phyloP scores from a whole-genome alignment of 2,113 vertebrate genomes.

The Anhinga anhinga region DNA sequence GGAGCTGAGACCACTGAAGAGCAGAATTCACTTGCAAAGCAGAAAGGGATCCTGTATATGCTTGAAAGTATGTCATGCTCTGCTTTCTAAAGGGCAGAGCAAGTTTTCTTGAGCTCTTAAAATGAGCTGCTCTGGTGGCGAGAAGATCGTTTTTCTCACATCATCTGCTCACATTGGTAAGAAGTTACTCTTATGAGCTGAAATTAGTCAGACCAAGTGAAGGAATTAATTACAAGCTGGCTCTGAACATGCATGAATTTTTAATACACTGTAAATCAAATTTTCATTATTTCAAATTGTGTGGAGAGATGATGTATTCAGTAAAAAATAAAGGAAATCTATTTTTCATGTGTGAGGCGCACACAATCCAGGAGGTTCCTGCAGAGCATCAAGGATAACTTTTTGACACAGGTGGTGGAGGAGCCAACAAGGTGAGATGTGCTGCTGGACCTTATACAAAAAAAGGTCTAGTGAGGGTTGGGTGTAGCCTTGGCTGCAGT shows the following conservation, averaged over 20 bases:
- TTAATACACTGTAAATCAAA: neutral
- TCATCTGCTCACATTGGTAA: neutral
- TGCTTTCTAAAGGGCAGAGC: neutral
- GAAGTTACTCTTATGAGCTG: neutral
- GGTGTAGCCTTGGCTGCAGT: too few relatives aligned
- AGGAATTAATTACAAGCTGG: neutral
- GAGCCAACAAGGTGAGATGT: too few relatives aligned
- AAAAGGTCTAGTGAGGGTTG: too few relatives aligned
- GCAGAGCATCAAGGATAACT: too few relatives aligned
- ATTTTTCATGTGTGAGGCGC: too few relatives aligned
- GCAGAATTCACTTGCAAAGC: neutral
- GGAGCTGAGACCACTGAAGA: neutral
- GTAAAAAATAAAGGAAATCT: neutral
- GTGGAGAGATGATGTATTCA: neutral
- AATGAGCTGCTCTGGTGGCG: neutral
- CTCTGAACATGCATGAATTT: neutral
- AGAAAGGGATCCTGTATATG: accelerated
- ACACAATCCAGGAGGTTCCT: too few relatives aligned
- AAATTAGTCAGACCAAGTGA: neutral
- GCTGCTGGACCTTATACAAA: too few relatives aligned
- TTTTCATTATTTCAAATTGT: neutral
- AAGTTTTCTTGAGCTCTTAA: neutral
- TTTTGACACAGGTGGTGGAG: too few relatives aligned
- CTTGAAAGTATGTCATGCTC: neutral
- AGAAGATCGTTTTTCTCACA: neutral